Conservation (phyloP, 2,888 invertebrate species). For the Xanthorhoe designata region DNA sequence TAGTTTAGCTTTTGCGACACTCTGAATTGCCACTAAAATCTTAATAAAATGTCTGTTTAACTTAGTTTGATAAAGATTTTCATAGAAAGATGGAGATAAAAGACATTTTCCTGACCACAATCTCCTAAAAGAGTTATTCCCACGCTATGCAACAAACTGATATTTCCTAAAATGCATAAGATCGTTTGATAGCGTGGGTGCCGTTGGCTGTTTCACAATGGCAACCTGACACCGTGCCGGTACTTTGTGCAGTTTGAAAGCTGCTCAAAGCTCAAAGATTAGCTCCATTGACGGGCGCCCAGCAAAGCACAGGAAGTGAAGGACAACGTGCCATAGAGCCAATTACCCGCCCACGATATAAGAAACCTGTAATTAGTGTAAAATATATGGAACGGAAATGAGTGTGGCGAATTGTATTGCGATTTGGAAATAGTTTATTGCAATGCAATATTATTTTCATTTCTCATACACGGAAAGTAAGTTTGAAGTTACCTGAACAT, state of each 20-base stretch:
- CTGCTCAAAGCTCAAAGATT: slow-evolving; percentile 54
- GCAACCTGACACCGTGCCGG: slow-evolving; percentile 74
- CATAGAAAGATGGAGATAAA: too few relatives aligned
- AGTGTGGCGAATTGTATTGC: slow-evolving; percentile 43
- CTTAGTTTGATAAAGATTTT: too few relatives aligned
- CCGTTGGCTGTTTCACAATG: slow-evolving; percentile 68
- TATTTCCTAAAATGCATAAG: slow-evolving; percentile 45
- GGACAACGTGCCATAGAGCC: slow-evolving; percentile 78
- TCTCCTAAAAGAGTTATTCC: slow-evolving; percentile 36
- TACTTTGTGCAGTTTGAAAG: slow-evolving; percentile 60
- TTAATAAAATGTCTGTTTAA: too few relatives aligned
- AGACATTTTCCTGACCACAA: background rate
- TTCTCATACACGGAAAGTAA: too few relatives aligned
- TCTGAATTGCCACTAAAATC: too few relatives aligned
- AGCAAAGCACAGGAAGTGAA: slow-evolving; percentile 81
- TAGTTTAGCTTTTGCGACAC: too few relatives aligned
- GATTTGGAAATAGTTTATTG: slow-evolving; percentile 31
- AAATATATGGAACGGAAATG: slow-evolving; percentile 77
- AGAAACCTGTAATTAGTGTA: slow-evolving; percentile 83
- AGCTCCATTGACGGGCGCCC: slow-evolving; percentile 60
- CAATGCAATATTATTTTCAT: background rate
- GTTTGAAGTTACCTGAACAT: too few relatives aligned
- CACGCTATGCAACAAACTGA: slow-evolving; percentile 39
- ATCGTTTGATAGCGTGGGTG: slow-evolving; percentile 67
- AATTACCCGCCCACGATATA: slow-evolving; percentile 82